Percentiles rank a stretch among this genome's conserved stretches.
Conservation (phyloP, 2,113 vertebrate species). For the Gallinago paraguaiae region DNA sequence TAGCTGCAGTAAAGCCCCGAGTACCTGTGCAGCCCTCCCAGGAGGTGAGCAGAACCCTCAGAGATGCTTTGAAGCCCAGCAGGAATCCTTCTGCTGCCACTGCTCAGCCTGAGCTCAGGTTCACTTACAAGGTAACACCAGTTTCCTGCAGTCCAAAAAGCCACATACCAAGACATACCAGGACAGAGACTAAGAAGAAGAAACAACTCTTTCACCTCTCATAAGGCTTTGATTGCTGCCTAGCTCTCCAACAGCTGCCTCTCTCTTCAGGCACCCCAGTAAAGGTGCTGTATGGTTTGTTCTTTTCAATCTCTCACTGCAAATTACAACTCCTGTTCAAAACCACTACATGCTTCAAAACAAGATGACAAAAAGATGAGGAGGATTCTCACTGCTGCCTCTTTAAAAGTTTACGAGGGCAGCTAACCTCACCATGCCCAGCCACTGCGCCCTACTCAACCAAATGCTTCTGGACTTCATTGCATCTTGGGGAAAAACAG, state of each 20-base stretch:
- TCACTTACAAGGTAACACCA: neutral
- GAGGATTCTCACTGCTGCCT: neutral
- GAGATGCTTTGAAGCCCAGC: neutral
- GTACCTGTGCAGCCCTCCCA: neutral
- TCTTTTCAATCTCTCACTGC: neutral
- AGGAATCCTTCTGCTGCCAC: fast-evolving
- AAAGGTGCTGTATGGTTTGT: neutral
- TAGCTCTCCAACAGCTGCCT: neutral
- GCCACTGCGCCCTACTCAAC: neutral
- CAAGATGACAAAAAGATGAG: neutral
- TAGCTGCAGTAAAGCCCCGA: neutral
- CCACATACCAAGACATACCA: neutral
- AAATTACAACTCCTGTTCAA: neutral
- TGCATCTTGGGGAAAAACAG: too few species aligned
- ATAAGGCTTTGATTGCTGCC: neutral
- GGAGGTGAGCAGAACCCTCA: neutral
- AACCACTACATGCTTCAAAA: neutral
- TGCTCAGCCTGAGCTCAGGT: neutral
- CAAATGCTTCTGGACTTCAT: neutral
- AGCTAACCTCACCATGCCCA: neutral
- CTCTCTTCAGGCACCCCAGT: neutral
- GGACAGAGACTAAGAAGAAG: neutral
- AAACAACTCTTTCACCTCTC: neutral
- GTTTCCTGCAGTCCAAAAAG: neutral
- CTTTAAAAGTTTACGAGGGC: neutral